Base-by-base conservation (phyloP, 2,888 invertebrate species). In the Drosophila diplacantha region DNA sequence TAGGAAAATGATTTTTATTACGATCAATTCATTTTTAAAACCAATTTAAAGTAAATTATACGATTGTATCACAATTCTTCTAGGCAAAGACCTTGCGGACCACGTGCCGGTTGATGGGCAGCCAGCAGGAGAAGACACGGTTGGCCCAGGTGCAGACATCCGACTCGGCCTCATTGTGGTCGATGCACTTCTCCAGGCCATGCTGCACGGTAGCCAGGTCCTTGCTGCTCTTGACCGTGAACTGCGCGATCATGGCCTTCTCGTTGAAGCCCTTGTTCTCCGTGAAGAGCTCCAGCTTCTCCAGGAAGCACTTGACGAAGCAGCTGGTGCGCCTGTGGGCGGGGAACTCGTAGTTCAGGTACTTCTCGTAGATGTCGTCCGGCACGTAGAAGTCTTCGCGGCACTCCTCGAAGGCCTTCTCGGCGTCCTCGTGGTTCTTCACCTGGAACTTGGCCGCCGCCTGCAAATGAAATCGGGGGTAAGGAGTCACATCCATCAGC, bases 241-340 rank as follows among this genome's bases (percentile, higher is more conserved):
- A 85, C 65, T 88, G 88, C 0, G 74, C 11, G 0, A 86, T 72
- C 3, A 88, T 83, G 29, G 71, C 71, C 11, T 80, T 83, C 61
- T 86, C 79, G 52, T 81, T 61, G 73, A 79, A 87, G 3, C 88
- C 88, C 26, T 71, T 80, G 7, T 49, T 67, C 5, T 84, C 83
- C 1, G 74, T 76, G 54, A 87, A 88, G 1, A 88, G 61, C 0
- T 84, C 87, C 78, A 88, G 84, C 70, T 87, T 85, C 57, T 83
- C 85, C n/a, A 88, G 72, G 61, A 87, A 85, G 54, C 88, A 88
- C 69, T 86, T 85, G 3, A 88, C 75, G 54, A 86, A 88, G 71
- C 87, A 87, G 16, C 77, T 81, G 38, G 88, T 88, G 41, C 69
- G 81, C 9, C 84, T 83, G 54, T 88, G 87, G 11, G 81, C 72